Evolutionary conservation across 2,888 invertebrate genomes (phyloP).

Genomic region (Eretmocerus hayati): DNA sequence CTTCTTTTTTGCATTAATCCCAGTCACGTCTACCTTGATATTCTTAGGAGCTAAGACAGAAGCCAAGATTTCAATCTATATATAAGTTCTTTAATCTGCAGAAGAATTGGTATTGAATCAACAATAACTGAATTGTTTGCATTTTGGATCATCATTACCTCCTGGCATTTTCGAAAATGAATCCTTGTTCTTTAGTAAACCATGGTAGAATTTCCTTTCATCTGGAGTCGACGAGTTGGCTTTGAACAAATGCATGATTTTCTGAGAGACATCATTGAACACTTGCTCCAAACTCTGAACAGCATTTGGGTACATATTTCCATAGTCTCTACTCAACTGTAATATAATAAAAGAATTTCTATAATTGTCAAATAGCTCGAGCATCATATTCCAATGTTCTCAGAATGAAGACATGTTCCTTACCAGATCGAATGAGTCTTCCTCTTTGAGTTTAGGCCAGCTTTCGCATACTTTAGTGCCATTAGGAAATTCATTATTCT

Average conservation of each 20-base stretch:
- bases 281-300: background rate
- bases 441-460: background rate
- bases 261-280: background rate
- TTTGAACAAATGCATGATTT: background rate
- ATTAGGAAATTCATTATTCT: background rate
- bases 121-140: background rate
- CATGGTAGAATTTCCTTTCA: background rate
- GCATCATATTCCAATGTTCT: background rate
- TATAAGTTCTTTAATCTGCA: background rate
- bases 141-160: background rate
- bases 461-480: background rate
- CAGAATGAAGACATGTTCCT: no score
- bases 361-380: no score
- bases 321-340: background rate
- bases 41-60: background rate
- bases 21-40: background rate
- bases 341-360: background rate
- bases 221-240: background rate
- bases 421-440: background rate
- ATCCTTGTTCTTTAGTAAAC: background rate
- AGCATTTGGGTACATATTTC: background rate
- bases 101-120: background rate
- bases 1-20: background rate
- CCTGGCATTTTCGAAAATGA: background rate
- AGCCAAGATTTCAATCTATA: background rate